Base-by-base conservation (phyloP, 2,888 invertebrate genomes). In the Leptothorax acervorum region DNA sequence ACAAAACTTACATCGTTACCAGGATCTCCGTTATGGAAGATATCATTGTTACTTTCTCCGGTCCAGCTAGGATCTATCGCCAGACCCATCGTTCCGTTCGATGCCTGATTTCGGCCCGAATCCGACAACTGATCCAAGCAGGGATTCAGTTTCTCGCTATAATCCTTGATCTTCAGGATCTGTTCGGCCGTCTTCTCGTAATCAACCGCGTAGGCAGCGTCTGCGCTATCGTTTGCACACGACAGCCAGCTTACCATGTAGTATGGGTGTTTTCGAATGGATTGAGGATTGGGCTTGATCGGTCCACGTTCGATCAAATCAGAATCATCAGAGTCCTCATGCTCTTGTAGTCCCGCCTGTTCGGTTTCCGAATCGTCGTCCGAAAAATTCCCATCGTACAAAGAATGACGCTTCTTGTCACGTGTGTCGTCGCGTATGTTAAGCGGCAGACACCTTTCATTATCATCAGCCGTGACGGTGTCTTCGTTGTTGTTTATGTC, bases 221-320 rank as follows among this genome's bases (percentile, higher is more conserved):
- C 62, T 4, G 31, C n/a, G 8, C 60, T 53, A 3, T 79, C 65
- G 4, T 55, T 48, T 1, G 51, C 42, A 2, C 53, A 82, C 8
- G 65, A 28, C 1, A 86, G 68, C 71, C 87, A 89, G 53, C 83
- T 82, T 8, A 15, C 31, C 31, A 86, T 68, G 11, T 85, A 82
- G 62, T 93, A 93, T 28, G 93, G 92, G 28, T 87, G 88, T 11
- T 63, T 85, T 2, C 85, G 85, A 9, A 23, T 4, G 8, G 70
- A 2, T 1, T 75, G 71, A 1, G 73, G 23, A 0, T 89, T 89
- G 0, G 92, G 88, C 66, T 90, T 92, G 9, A 91, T 87, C 4
- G 93, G 93, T 4, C 93, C 93, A 0, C 93, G 91, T 70, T 90
- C 90, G 11, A 92, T 85, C 3, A 93, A 84, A 60, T 89, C 89